Evolutionary conservation across 2,113 vertebrate genomes (phyloP), one percentile per base, ranked within the genome.

Genomic region (Tragelaphus strepsiceros): DNA sequence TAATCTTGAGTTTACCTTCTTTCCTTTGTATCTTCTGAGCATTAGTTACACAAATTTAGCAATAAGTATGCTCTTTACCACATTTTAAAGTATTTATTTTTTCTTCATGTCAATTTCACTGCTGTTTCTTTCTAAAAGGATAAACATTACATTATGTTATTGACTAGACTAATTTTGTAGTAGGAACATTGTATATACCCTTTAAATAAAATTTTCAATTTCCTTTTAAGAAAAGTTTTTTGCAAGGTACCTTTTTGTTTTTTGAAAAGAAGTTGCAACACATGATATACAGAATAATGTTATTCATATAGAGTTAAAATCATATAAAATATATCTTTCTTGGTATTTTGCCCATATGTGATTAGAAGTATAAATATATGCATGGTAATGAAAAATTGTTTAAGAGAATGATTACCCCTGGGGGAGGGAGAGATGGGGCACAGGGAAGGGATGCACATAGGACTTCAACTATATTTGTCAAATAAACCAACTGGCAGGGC

Each of bases 1-100:
- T 96, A 97, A 62, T 93, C 95, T 97, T 78, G 56, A 80, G 21
- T 90, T 96, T 78, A 71, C 16, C 91, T 94, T 84, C 30, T 93
- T 94, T 84, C 64, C 39, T 62, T 97, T 96, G 4, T 84, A 26
- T 97, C 56, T 93, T 96, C 43, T 61, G 86, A 92, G 10, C 28
- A 74, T 85, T 97, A 82, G 83, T 94, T 92, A 43, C 81, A 95
- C 84, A 81, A 61, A 43, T 43, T 83, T 95, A 96, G 53, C 54
- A 77, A 9, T 54, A 88, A 85, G 8, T 91, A 67, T 96, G n/a
- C 35, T 78, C 21, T 92, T 10, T 46, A 83, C 39, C 8, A 62
- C 58, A 90, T 74, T 82, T 92, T 28, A 86, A 98, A 88, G 58
- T 53, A 74, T 64, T 89, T 88, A n/a, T 84, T 39, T 67, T 90